phyloP scores from a whole-genome alignment of 1,140 invertebrate species.

The Triops longicaudatus region DNA sequence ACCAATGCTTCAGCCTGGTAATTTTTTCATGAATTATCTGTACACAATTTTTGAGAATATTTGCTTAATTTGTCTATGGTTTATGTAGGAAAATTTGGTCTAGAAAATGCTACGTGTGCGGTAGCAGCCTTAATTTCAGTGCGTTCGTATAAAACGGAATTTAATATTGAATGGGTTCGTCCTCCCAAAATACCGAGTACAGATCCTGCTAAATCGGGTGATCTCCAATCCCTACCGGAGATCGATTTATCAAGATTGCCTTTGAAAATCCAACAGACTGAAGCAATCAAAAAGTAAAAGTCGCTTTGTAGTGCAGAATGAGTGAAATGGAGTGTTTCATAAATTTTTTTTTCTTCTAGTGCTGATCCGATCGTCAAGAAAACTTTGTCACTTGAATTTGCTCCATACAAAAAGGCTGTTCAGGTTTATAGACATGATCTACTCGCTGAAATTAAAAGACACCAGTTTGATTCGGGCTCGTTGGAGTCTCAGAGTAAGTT shows the following conservation, averaged over 20 bases:
- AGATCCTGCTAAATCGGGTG: slow-evolving; percentile 49
- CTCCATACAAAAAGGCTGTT: slow-evolving; percentile 38
- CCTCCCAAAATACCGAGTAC: slow-evolving; percentile 47
- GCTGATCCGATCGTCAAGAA: slow-evolving; percentile 49
- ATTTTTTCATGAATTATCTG: neutral
- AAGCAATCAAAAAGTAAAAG: slow-evolving; percentile 47
- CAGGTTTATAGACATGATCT: slow-evolving; percentile 40
- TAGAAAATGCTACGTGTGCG: neutral
- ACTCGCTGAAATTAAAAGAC: slow-evolving; percentile 46
- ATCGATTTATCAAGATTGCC: slow-evolving; percentile 39
- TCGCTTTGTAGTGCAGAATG: neutral
- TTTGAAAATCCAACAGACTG: slow-evolving; percentile 40
- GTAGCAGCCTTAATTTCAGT: neutral
- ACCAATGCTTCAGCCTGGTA: neutral
- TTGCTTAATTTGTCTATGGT: neutral
- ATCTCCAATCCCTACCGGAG: slow-evolving; percentile 41
- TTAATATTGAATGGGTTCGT: slow-evolving; percentile 54
- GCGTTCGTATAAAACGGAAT: slow-evolving; percentile 43
- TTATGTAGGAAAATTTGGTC: neutral
- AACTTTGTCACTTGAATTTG: slow-evolving; percentile 49
- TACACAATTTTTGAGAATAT: neutral
- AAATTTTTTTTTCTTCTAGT: slow-evolving; percentile 38
- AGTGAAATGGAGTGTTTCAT: neutral
- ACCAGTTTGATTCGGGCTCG: slow-evolving; percentile 47
- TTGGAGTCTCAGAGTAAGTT: slow-evolving; percentile 48